A percentile compares a stretch with the other conserved stretches of the same genome.
Conservation (phyloP, 2,888 invertebrate species). For the Amphipyra berbera region DNA sequence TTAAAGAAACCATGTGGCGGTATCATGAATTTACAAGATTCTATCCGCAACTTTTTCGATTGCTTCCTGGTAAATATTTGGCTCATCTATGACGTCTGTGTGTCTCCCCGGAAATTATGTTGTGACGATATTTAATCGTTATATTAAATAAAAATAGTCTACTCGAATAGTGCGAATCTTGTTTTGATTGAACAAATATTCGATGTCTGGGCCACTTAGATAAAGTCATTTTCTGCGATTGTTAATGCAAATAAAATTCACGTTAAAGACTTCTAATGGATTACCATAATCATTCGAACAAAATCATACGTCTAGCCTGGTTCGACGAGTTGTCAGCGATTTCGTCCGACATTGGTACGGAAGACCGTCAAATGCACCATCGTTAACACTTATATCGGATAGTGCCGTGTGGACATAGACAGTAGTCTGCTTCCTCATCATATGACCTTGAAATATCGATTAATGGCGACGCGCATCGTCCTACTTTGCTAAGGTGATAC, state of each 20-base stretch:
- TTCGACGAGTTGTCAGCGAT: not conserved
- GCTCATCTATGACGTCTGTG: constrained; percentile 43
- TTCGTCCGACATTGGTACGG: constrained; percentile 1
- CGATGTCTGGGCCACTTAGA: too few species aligned
- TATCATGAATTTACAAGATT: constrained; percentile 30
- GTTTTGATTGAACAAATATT: not conserved
- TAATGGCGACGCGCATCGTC: constrained; percentile 22
- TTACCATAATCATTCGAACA: not conserved
- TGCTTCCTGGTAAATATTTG: constrained; percentile 54
- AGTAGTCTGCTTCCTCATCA: constrained; percentile 8
- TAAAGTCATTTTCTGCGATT: too few species aligned
- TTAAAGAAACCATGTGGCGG: constrained; percentile 50
- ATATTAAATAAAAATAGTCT: constrained; percentile 18
- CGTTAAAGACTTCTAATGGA: too few species aligned
- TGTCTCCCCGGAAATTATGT: constrained; percentile 33
- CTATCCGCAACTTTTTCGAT: constrained; percentile 34
- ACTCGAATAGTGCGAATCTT: constrained; percentile 12
- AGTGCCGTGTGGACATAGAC: constrained; percentile 15
- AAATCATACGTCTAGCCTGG: not conserved
- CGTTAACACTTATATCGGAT: constrained; percentile 14
- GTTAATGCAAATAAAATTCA: too few species aligned
- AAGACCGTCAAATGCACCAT: constrained; percentile 25
- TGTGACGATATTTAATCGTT: constrained; percentile 30
- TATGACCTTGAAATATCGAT: constrained; percentile 52
- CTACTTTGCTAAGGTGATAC: constrained; percentile 19